phyloP scores from a whole-genome alignment of 2,797 vertebrate genomes.

The Rhinatrema bivittatum region DNA sequence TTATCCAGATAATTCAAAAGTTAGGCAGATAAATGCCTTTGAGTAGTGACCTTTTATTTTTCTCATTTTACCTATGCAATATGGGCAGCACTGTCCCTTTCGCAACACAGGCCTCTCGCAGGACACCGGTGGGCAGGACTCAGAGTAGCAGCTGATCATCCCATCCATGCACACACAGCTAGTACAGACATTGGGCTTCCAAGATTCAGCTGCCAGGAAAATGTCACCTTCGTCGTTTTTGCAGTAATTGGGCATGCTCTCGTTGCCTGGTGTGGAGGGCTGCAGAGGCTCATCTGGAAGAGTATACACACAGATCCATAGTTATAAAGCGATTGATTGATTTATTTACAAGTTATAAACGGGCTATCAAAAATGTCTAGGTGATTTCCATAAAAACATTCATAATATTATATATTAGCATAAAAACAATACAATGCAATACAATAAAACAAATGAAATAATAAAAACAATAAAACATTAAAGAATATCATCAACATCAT shows the following conservation, averaged over 20 bases:
- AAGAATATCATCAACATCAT: no score
- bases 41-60: no score
- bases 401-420: no score
- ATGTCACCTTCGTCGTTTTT: constrained; percentile 76
- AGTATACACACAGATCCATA: constrained; percentile 18
- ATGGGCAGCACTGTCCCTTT: constrained; percentile 84
- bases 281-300: constrained; percentile 62
- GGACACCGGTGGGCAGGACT: constrained; percentile 74
- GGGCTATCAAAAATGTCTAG: no score
- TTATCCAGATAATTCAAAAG: no score
- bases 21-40: no score
- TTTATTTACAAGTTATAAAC: no score
- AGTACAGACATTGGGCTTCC: constrained; percentile 82
- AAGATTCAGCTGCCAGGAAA: constrained; percentile 81
- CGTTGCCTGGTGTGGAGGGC: constrained; percentile 59
- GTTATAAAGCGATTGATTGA: constrained; percentile 14
- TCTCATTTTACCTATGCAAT: constrained; percentile 81
- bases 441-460: no score
- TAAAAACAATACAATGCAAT: no score
- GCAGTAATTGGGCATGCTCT: constrained; percentile 73
- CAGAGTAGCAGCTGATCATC: constrained; percentile 75
- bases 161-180: constrained; percentile 79
- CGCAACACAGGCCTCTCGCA: constrained; percentile 74
- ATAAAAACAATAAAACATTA: no score
- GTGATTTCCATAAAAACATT: no score